These are phyloP conservation scores for Tyto alba DNA, from an alignment of 2,113 vertebrate species.

Conservation along the genomic window DNA sequence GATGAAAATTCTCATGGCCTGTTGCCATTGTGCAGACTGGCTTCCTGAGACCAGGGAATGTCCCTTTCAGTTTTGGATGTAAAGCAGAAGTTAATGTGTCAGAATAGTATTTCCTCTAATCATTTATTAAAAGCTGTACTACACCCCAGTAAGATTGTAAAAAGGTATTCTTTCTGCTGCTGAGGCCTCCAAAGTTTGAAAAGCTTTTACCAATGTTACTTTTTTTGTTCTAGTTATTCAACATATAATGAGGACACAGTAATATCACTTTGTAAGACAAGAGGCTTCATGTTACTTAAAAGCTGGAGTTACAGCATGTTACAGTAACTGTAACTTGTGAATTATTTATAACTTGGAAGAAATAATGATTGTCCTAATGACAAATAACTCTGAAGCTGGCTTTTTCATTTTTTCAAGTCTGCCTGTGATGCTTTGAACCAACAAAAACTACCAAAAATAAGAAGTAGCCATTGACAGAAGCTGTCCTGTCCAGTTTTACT, in stretches of 20 bases:
- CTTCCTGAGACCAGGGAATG: background rate
- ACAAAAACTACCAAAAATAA: background rate
- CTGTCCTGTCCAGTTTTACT: background rate
- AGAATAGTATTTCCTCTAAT: background rate
- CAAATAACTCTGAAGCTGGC: background rate
- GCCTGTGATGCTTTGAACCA: background rate
- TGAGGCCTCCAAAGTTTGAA: constrained; percentile 14
- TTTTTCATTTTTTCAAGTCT: background rate
- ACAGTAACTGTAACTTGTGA: background rate
- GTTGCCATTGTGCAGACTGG: background rate
- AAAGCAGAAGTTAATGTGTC: background rate
- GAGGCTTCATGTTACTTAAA: background rate
- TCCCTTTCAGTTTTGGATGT: background rate
- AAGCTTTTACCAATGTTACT: constrained; percentile 24
- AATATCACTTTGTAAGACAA: constrained; percentile 28
- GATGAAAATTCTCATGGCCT: background rate
- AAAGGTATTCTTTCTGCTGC: background rate
- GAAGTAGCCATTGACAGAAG: background rate
- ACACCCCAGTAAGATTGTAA: background rate
- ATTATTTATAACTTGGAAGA: constrained; percentile 19
- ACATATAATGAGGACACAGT: background rate
- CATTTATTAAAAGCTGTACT: background rate
- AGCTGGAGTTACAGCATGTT: background rate
- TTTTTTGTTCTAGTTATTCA: constrained; percentile 49
- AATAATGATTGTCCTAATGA: constrained; percentile 7